Conservation (phyloP, 2,113 vertebrate species). For the Salminus brasiliensis region DNA sequence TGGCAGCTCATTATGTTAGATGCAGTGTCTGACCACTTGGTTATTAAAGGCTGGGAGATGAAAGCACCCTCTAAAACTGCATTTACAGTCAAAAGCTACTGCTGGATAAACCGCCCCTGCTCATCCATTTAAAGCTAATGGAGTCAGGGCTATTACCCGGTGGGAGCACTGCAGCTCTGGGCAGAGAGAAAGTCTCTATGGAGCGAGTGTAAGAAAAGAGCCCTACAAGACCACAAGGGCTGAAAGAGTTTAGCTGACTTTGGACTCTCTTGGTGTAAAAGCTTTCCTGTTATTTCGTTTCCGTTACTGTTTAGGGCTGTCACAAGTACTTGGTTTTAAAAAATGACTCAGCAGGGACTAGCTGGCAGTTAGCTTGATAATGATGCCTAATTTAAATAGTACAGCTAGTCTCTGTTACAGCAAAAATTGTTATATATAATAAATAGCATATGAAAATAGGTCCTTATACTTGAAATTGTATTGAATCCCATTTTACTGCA, state of each 20-base stretch:
- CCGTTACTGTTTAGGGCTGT: too few species aligned
- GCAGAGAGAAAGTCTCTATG: conserved; percentile 14
- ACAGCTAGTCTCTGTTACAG: too few species aligned
- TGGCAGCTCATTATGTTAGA: conserved; percentile 10
- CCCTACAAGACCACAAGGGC: background rate
- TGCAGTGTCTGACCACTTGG: background rate
- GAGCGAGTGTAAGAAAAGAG: background rate
- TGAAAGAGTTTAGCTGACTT: background rate
- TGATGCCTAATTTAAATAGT: background rate
- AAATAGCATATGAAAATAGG: too few species aligned
- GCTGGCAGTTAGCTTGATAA: background rate
- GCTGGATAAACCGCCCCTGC: background rate
- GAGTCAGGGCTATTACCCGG: conserved; percentile 8
- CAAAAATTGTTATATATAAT: too few species aligned
- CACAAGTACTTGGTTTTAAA: too few species aligned
- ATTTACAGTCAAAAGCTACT: conserved; percentile 12
- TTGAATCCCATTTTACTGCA: too few species aligned
- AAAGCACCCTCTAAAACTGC: conserved; percentile 3
- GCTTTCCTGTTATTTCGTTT: background rate
- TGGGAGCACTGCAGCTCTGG: conserved; percentile 9
- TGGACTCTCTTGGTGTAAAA: background rate
- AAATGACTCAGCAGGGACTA: too few species aligned
- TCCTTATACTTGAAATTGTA: too few species aligned
- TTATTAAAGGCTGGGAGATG: conserved; percentile 2
- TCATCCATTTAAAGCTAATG: conserved; percentile 28